Evolutionary conservation across 2,888 invertebrate genomes (phyloP), one percentile per base, ranked within the genome.

Genomic region (Xiphydria camelus): DNA sequence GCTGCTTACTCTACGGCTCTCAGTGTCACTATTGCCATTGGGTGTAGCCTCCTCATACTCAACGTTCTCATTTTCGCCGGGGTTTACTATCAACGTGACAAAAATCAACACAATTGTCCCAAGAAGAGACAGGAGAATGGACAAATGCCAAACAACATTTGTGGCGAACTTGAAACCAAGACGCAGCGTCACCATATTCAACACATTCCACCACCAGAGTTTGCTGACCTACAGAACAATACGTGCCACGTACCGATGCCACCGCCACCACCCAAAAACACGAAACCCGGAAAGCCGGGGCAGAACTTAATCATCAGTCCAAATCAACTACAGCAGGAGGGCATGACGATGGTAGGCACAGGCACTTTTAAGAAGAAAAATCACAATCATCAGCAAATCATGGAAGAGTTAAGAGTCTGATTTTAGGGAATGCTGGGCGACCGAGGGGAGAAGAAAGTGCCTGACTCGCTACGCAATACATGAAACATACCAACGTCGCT

Each of bases 61-160:
- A 96, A 96, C 71, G 91, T 95, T 32, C 79, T 95, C 18, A 93
- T 96, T 66, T 95, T 95, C 70, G 94, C 94, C 41, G 94, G 93
- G 3, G 92, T 95, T 1, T 95, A 94, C 73, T 95, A 95, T 70
- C 94, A 95, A 69, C 81, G 91, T 41, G 91, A 91, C 68, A 91
- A 91, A 73, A 88, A 88, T 51, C 65, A 66, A 21, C 59, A 61
- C 29, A 51, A 21, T 19, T 73, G 74, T 25, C 69, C 73, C 17
- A 77, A 90, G 68, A 86, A 89, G 64, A 81, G 89, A 23, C 88
- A 85, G 51, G 90, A 91, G 68, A 91, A 91, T 62, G 90, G 91
- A 0, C 90, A 90, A 70, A 90, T 91, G 88, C 90, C 91, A 4
- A 91, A 91, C 68, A 91, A 88, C 64, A 91, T 91, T 53, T 91